Base-by-base conservation (phyloP, 2,888 invertebrate genomes). In the Clanis bilineata region DNA sequence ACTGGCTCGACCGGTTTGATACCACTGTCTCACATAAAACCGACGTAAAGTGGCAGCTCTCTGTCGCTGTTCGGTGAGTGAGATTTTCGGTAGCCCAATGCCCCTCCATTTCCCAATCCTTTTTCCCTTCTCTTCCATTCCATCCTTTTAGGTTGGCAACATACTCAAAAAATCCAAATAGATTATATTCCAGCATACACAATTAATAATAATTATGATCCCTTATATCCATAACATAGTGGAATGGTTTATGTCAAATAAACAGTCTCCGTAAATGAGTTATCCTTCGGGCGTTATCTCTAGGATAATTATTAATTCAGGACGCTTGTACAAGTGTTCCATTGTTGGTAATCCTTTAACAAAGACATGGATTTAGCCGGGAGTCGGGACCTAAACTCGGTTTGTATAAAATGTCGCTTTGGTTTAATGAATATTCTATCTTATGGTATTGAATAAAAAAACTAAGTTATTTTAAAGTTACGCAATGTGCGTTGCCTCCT, bases 241-340 rank as follows among this genome's bases (percentile, higher is more conserved):
- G 32, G 10, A 51, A 32, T 51, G 51, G 51, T 51, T 18, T 32
- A 51, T 32, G 51, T 28, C 51, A 51, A 51, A 41, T 41, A 41
- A 18, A 51, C 32, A 28, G 47, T 47, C 25, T 23, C 23, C 15
- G 10, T 10, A 28, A 32, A 9, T 32, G 47, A 28, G 47, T 47
- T 47, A 47, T 32, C 32, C 32, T 47, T 15, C 10, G 32, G 18
- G 10, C 59, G 51, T 59, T 65, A 67, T 66, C 59, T 65, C 41
- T 18, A 12, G 43, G 23, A 44, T 54, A 54, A 64, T 71, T 71
- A 70, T 72, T 69, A 70, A 72, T 72, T 70, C 65, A 70, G 51
- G 56, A 62, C 58, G 62, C 55, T 61, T 15, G 63, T 65, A 61
- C 68, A 62, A 70, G 68, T 54, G 56, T 61, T 15, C 57, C 62